Evolutionary conservation across 2,888 invertebrate genomes (phyloP).

Genomic region (Clitarchus hookeri): DNA sequence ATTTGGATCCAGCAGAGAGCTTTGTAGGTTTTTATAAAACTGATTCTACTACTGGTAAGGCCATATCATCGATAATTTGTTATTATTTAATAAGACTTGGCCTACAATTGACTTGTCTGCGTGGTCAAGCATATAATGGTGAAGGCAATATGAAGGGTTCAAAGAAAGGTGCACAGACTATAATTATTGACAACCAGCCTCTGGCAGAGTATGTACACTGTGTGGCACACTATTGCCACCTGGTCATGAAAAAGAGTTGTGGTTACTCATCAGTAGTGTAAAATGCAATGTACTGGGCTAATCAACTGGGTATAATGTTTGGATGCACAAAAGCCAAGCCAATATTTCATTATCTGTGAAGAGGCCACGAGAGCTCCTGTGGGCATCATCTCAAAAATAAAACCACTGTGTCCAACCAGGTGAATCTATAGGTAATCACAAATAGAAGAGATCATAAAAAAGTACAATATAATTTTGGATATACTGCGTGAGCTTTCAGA

Average conservation of each 20-base stretch:
- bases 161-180: constrained; percentile 29
- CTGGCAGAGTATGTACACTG: constrained; percentile 34
- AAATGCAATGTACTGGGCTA: constrained; percentile 27
- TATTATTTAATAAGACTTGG: background rate
- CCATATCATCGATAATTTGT: background rate
- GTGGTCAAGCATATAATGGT: background rate
- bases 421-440: constrained; percentile 30
- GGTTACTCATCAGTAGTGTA: constrained; percentile 21
- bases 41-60: background rate
- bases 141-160: constrained; percentile 31
- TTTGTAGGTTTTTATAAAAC: background rate
- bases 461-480: constrained; percentile 25
- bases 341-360: constrained; percentile 26
- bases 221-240: constrained; percentile 28
- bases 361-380: constrained; percentile 17
- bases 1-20: background rate
- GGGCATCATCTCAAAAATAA: constrained; percentile 20
- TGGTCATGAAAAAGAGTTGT: constrained; percentile 28
- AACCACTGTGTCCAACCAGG: constrained; percentile 32
- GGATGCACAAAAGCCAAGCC: constrained; percentile 29
- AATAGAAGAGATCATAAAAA: constrained; percentile 27
- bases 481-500: constrained; percentile 28
- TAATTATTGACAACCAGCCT: constrained; percentile 27
- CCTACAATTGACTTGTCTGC: background rate
- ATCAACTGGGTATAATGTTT: constrained; percentile 28